Percentiles rank a stretch among this genome's conserved stretches.
phyloP scores from a whole-genome alignment of 2,888 invertebrate species.

The Scrobipalpa costella region DNA sequence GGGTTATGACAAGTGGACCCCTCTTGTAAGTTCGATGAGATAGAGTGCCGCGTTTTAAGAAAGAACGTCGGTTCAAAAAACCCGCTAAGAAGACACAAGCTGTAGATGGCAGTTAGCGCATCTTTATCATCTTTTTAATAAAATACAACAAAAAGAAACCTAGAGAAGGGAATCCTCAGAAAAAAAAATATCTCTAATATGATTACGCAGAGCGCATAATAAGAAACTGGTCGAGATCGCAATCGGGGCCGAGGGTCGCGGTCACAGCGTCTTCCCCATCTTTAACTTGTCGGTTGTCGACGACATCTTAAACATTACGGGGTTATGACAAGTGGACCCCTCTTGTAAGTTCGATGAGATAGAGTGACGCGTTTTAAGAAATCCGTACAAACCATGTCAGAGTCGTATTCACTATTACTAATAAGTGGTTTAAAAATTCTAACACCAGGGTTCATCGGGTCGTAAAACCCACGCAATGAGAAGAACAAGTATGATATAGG shows the following conservation, averaged over 20 bases:
- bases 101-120: neutral
- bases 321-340: conserved; percentile 3
- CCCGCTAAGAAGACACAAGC: too few species aligned
- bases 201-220: conserved; percentile 13
- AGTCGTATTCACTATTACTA: too few species aligned
- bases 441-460: too few species aligned
- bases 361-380: neutral
- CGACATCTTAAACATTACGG: neutral
- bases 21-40: neutral
- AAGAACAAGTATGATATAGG: too few species aligned
- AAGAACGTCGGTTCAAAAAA: too few species aligned
- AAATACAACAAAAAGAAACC: neutral
- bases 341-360: neutral
- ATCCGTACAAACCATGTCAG: too few species aligned
- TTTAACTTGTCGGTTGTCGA: conserved; percentile 13
- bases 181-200: conserved; percentile 8
- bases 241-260: conserved; percentile 7
- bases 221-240: conserved; percentile 6
- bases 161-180: neutral
- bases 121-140: conserved; percentile 15
- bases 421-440: too few species aligned
- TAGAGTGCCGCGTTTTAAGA: neutral
- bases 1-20: conserved; percentile 5
- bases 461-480: too few species aligned
- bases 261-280: conserved; percentile 8